phyloP scores from a whole-genome alignment of 2,888 invertebrate species.

The Globia sparganii region DNA sequence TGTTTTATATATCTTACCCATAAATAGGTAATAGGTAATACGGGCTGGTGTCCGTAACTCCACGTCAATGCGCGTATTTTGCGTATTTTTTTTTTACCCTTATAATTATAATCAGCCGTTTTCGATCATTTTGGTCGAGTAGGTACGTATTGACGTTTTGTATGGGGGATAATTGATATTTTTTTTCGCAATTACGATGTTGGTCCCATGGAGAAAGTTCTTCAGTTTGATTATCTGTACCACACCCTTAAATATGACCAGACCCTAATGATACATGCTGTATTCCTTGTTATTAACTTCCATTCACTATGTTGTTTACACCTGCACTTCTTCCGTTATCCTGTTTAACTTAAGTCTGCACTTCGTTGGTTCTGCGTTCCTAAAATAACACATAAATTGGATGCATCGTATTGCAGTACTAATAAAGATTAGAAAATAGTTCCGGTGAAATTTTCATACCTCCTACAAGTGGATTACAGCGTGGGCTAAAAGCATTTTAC shows the following conservation, averaged over 20 bases:
- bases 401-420: conserved; percentile 35
- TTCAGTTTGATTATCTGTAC: too few species aligned
- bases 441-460: conserved; percentile 67
- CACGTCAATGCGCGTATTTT: too few species aligned
- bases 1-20: too few species aligned
- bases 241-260: not conserved
- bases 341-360: conserved; percentile 13
- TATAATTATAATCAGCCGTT: too few species aligned
- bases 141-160: too few species aligned
- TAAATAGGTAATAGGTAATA: too few species aligned
- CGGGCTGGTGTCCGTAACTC: too few species aligned
- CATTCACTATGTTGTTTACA: conserved; percentile 22
- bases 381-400: conserved; percentile 52
- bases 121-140: too few species aligned
- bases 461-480: conserved; percentile 43
- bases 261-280: not conserved
- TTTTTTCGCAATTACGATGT: too few species aligned
- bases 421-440: conserved; percentile 67
- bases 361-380: conserved; percentile 50
- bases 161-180: too few species aligned
- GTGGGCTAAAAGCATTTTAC: conserved; percentile 59
- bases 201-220: too few species aligned
- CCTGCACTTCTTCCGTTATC: conserved; percentile 47
- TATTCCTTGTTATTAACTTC: conserved; percentile 7
- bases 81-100: too few species aligned